Conservation (phyloP, 1,140 invertebrate genomes). For the Archegozetes longisetosus region DNA sequence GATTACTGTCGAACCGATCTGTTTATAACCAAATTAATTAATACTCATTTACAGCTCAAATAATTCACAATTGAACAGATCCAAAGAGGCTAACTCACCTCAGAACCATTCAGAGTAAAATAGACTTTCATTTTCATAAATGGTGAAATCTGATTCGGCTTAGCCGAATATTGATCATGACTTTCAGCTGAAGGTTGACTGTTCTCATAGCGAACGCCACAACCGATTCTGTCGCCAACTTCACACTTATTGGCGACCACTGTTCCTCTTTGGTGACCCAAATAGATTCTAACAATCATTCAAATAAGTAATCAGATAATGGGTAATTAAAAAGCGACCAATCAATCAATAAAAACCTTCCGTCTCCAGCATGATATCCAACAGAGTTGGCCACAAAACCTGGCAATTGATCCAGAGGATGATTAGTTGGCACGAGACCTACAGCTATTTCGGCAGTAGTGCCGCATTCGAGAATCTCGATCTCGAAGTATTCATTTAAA, state of each 20-base stretch:
- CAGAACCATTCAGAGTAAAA: constrained; percentile 36
- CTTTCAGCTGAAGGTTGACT: constrained; percentile 20
- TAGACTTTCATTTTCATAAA: constrained; percentile 28
- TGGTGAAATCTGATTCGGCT: neutral
- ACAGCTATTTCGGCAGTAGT: constrained; percentile 28
- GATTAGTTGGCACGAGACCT: constrained; percentile 31
- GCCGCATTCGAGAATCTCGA: constrained; percentile 32
- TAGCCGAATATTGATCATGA: constrained; percentile 16
- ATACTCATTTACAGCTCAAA: neutral
- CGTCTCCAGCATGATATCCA: constrained; percentile 33
- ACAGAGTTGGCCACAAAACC: constrained; percentile 33
- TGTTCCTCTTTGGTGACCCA: constrained; percentile 3
- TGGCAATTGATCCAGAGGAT: constrained; percentile 32
- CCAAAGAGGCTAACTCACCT: constrained; percentile 25
- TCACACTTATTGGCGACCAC: constrained; percentile 24
- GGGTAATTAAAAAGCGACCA: no score
- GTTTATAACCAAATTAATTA: constrained; percentile 11
- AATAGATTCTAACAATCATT: neutral
- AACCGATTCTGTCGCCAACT: constrained; percentile 33
- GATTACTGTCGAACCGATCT: constrained; percentile 27
- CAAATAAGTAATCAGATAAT: constrained; percentile 16
- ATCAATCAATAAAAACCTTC: constrained; percentile 24
- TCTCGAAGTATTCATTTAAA: constrained; percentile 32
- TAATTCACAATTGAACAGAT: neutral
- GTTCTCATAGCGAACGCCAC: constrained; percentile 31